Percentiles rank a stretch among this genome's conserved stretches.
phyloP scores from a whole-genome alignment of 2,888 invertebrate species.

The Perithous albicinctus region DNA sequence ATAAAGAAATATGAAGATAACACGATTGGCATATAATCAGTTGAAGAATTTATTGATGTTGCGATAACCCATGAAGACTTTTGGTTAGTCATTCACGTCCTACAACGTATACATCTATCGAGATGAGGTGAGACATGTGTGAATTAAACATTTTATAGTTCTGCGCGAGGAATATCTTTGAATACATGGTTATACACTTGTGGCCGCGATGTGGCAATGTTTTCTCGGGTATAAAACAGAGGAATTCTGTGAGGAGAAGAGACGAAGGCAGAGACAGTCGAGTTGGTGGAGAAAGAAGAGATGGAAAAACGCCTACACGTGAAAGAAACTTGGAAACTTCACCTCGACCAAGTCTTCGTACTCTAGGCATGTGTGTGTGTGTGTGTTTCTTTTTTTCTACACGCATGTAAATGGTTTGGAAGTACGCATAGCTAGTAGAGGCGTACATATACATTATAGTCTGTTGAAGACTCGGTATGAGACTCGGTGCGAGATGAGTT shows the following conservation, averaged over 20 bases:
- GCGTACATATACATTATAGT: slow-evolving; percentile 2
- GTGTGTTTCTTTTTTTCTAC: slow-evolving; percentile 24
- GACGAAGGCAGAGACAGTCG: slow-evolving; percentile 39
- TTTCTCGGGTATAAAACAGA: slow-evolving; percentile 52
- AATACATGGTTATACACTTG: slow-evolving; percentile 27
- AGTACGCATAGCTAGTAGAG: slow-evolving; percentile 44
- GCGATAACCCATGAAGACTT: slow-evolving; percentile 7
- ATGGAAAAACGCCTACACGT: slow-evolving; percentile 63
- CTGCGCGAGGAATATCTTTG: slow-evolving; percentile 30
- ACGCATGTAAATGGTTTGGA: slow-evolving; percentile 58
- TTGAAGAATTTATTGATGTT: slow-evolving; percentile 35
- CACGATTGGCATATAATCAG: slow-evolving; percentile 31
- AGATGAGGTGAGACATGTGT: slow-evolving; percentile 42
- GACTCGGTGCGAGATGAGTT: background rate
- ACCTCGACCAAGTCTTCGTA: slow-evolving; percentile 49
- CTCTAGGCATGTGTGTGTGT: slow-evolving; percentile 10
- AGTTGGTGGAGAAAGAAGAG: slow-evolving; percentile 19
- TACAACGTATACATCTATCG: slow-evolving; percentile 1
- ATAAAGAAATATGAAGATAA: slow-evolving; percentile 15
- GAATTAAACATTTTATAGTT: slow-evolving; percentile 48
- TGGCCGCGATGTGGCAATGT: slow-evolving; percentile 29
- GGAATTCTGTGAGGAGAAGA: slow-evolving; percentile 57
- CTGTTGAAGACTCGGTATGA: slow-evolving; percentile 11
- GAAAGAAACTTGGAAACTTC: slow-evolving; percentile 39
- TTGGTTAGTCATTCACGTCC: slow-evolving; percentile 23